Evolutionary conservation across 2,113 vertebrate species (phyloP).

Genomic region (Lasiurus borealis): DNA sequence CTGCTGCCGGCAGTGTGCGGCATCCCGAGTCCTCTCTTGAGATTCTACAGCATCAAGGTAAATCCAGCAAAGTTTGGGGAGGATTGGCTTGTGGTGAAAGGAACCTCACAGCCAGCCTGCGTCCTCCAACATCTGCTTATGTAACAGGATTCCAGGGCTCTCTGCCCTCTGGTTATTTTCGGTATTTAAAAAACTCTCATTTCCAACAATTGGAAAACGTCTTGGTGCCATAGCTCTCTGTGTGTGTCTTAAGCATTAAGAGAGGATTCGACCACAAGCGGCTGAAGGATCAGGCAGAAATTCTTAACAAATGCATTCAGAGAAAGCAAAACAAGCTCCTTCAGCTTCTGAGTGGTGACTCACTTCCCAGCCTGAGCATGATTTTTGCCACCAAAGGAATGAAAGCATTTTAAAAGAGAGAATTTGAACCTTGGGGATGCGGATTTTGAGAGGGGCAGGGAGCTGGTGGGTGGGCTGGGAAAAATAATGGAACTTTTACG

Average conservation of each 20-base stretch:
- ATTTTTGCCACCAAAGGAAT: constrained; percentile 69
- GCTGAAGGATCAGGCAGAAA: constrained; percentile 66
- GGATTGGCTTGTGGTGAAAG: neutral
- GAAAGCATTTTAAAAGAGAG: constrained; percentile 60
- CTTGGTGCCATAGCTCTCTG: constrained; percentile 11
- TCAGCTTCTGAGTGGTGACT: constrained; percentile 74
- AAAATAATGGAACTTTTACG: neutral
- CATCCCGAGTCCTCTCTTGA: neutral
- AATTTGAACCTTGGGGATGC: neutral
- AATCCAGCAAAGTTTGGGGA: constrained; percentile 55
- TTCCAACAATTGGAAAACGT: constrained; percentile 46
- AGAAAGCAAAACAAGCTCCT: constrained; percentile 78
- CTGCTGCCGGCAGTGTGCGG: neutral
- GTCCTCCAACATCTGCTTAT: constrained; percentile 70
- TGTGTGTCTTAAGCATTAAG: constrained; percentile 52
- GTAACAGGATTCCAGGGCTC: constrained; percentile 71
- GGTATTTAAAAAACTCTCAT: constrained; percentile 61
- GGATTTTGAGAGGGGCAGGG: neutral
- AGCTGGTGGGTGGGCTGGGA: neutral
- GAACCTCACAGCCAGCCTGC: neutral
- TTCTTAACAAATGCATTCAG: constrained; percentile 71
- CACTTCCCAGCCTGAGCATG: constrained; percentile 57
- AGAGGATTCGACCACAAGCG: constrained; percentile 25
- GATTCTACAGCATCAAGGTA: constrained; percentile 5
- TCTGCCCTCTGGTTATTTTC: constrained; percentile 74